These are phyloP conservation scores for Exephanes ischioxanthus DNA, from an alignment of 2,888 invertebrate species.

Conservation along the genomic window DNA sequence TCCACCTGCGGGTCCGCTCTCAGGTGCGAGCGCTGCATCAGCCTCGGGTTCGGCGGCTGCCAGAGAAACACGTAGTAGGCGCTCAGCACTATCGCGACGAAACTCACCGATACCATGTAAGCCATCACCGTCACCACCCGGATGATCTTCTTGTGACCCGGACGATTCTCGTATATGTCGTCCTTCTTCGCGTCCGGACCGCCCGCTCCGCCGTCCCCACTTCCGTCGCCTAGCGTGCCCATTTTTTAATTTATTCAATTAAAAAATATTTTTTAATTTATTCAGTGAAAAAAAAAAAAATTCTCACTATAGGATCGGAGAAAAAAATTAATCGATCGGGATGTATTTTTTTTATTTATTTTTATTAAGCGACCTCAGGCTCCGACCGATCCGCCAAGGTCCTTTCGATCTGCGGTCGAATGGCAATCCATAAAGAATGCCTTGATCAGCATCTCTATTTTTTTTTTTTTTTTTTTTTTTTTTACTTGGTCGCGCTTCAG, in stretches of 20 bases:
- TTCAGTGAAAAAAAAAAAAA: neutral
- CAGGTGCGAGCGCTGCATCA: slow-evolving; percentile 73
- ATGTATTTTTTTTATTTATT: neutral
- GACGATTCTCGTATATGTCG: slow-evolving; percentile 76
- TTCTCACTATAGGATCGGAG: neutral
- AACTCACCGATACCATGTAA: slow-evolving; percentile 94
- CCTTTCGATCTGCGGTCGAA: neutral
- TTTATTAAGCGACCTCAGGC: slow-evolving; percentile 15
- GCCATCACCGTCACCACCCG: slow-evolving; percentile 92
- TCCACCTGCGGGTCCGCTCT: slow-evolving; percentile 72
- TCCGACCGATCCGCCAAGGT: neutral
- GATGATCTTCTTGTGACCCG: slow-evolving; percentile 83
- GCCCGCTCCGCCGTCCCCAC: slow-evolving; percentile 27
- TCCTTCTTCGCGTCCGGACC: slow-evolving; percentile 71
- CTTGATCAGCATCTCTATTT: slow-evolving; percentile 43
- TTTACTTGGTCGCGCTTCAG: neutral
- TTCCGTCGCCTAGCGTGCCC: slow-evolving; percentile 53
- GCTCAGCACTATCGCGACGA: slow-evolving; percentile 93
- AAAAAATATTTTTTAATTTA: too few relatives aligned
- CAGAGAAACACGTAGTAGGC: slow-evolving; percentile 94
- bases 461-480: slow-evolving; percentile 22
- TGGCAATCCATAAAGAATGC: neutral
- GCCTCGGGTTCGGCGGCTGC: slow-evolving; percentile 88
- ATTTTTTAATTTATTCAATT: slow-evolving; percentile 43
- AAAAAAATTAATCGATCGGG: neutral